phyloP scores from a whole-genome alignment of 2,888 invertebrate genomes.

The Dryocosmus kuriphilus region DNA sequence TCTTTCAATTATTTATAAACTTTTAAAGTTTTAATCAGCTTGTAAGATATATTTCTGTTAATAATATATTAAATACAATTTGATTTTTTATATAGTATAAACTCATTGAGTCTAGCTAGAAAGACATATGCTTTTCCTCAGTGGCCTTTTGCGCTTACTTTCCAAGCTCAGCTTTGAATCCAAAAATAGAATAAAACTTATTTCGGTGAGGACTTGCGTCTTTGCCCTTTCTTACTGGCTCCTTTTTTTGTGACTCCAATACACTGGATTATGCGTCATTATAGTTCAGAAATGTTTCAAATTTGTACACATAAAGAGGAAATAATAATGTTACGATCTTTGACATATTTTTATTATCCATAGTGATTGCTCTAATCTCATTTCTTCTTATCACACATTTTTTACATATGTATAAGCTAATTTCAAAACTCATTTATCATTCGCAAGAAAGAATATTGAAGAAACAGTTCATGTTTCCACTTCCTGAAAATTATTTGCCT shows the following conservation, averaged over 20 bases:
- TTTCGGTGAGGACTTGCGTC: conserved; percentile 21
- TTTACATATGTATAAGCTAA: too few relatives aligned
- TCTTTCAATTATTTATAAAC: too few relatives aligned
- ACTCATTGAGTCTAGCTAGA: not conserved
- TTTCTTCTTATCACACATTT: too few relatives aligned
- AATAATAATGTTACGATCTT: not conserved
- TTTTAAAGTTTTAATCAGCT: too few relatives aligned
- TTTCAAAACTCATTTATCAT: too few relatives aligned
- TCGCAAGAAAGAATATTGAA: too few relatives aligned
- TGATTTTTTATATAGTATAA: not conserved
- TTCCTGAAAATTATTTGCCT: not conserved
- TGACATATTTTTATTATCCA: too few relatives aligned
- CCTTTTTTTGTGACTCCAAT: not conserved
- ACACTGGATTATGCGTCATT: not conserved
- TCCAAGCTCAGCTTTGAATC: conserved; percentile 21
- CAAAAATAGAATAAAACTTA: conserved; percentile 33
- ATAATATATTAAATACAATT: not conserved
- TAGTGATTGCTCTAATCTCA: too few relatives aligned
- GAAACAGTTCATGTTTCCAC: too few relatives aligned
- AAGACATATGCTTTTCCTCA: conserved; percentile 14
- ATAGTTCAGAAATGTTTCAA: not conserved
- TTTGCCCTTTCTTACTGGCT: conserved; percentile 15
- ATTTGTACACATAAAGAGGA: not conserved
- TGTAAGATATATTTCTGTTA: too few relatives aligned
- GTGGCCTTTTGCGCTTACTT: conserved; percentile 10